Conservation (phyloP, 2,888 invertebrate species). For the Harmothoe impar region DNA sequence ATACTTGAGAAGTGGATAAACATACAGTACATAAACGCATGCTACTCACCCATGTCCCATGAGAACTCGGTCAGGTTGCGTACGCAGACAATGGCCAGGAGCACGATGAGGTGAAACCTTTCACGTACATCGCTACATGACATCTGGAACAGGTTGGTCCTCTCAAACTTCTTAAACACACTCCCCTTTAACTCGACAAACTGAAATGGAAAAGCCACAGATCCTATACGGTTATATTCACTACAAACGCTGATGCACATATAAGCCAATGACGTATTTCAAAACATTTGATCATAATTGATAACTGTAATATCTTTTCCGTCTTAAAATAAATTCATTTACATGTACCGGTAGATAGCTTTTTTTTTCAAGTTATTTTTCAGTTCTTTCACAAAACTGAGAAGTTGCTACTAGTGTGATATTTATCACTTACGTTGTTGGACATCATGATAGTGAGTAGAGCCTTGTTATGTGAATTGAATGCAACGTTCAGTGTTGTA, state of each 20-base stretch:
- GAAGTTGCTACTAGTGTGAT: no score
- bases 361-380: no score
- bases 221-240: neutral
- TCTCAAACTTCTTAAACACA: slow-evolving; percentile 99
- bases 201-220: slow-evolving; percentile 85
- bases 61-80: slow-evolving; percentile 99
- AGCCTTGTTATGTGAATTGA: slow-evolving; percentile 99
- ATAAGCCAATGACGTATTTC: slow-evolving; percentile 6
- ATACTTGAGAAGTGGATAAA: no score
- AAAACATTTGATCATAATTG: no score
- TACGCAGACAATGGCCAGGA: slow-evolving; percentile 95
- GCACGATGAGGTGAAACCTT: slow-evolving; percentile 94
- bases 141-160: slow-evolving; percentile 96
- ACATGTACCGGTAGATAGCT: no score
- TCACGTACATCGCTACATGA: slow-evolving; percentile 99
- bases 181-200: slow-evolving; percentile 99
- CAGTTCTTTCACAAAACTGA: no score
- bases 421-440: slow-evolving; percentile 95
- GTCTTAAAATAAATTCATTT: no score
- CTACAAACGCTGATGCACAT: no score
- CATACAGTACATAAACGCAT: no score
- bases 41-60: slow-evolving; percentile 90
- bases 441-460: slow-evolving; percentile 99
- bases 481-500: slow-evolving; percentile 98
- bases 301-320: no score